phyloP scores from a whole-genome alignment of 2,888 invertebrate species.

The Reticulitermes lucifugus region DNA sequence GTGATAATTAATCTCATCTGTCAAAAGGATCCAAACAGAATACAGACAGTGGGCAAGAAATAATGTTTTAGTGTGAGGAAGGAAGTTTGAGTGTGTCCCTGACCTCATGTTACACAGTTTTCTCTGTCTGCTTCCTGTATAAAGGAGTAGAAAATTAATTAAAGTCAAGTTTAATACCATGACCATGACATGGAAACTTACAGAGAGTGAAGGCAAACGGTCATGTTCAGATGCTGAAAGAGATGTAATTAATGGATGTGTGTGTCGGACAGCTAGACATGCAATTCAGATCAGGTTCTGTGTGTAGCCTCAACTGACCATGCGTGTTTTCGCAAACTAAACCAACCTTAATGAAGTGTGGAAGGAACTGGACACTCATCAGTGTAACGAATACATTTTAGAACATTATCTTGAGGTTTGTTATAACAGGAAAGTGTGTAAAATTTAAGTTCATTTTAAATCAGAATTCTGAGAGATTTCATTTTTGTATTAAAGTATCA shows the following conservation, averaged over 20 bases:
- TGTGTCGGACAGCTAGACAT: neutral
- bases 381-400: too few relatives aligned
- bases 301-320: neutral
- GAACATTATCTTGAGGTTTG: too few relatives aligned
- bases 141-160: neutral
- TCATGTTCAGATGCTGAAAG: neutral
- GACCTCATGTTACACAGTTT: neutral
- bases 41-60: neutral
- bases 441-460: too few relatives aligned
- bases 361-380: neutral
- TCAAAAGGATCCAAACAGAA: neutral
- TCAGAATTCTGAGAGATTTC: too few relatives aligned
- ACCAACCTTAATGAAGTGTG: neutral
- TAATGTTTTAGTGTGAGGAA: neutral
- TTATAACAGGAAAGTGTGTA: too few relatives aligned
- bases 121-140: neutral
- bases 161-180: constrained; percentile 3
- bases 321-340: neutral
- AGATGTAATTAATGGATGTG: neutral
- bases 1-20: constrained; percentile 14
- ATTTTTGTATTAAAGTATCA: too few relatives aligned
- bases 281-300: neutral
- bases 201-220: neutral
- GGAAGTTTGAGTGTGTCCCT: too few relatives aligned
- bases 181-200: constrained; percentile 13